phyloP scores from a whole-genome alignment of 2,113 vertebrate genomes.

The Oreocharis arfaki region DNA sequence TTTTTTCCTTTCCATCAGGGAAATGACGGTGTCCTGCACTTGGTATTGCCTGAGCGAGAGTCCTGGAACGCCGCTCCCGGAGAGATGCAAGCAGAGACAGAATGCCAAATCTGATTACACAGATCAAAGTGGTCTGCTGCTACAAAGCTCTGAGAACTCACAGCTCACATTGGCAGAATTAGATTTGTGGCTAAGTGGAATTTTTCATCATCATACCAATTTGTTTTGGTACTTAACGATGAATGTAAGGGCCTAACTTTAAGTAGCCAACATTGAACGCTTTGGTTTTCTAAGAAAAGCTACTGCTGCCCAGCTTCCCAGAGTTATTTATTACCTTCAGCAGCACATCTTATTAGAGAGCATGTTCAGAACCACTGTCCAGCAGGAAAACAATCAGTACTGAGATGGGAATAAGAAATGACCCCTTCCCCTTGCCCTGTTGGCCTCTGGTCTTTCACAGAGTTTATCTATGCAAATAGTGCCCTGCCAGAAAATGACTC shows the following conservation, averaged over 20 bases:
- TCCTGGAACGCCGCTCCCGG: neutral
- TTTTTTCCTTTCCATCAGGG: neutral
- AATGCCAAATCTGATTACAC: conserved; percentile 26
- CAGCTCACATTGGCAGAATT: neutral
- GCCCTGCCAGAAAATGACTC: neutral
- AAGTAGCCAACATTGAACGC: neutral
- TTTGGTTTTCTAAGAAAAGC: neutral
- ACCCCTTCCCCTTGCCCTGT: neutral
- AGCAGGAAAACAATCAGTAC: neutral
- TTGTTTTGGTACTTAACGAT: conserved; percentile 15
- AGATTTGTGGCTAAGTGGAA: conserved; percentile 33
- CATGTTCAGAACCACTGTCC: neutral
- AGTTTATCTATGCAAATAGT: conserved; percentile 25
- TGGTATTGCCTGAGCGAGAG: neutral
- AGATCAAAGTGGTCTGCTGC: conserved; percentile 15
- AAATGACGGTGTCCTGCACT: neutral
- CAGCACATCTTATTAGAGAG: neutral
- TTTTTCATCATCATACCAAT: conserved; percentile 9
- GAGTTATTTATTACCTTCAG: neutral
- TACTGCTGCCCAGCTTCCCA: neutral
- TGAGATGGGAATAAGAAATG: neutral
- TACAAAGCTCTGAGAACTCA: conserved; percentile 8
- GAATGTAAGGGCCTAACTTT: neutral
- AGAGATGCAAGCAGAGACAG: neutral
- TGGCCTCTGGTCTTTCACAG: neutral